A percentile compares a stretch with the other conserved stretches of the same genome.
These are phyloP conservation scores for Gorsachius magnificus DNA, from an alignment of 2,797 vertebrate species.

Conservation along the genomic window DNA sequence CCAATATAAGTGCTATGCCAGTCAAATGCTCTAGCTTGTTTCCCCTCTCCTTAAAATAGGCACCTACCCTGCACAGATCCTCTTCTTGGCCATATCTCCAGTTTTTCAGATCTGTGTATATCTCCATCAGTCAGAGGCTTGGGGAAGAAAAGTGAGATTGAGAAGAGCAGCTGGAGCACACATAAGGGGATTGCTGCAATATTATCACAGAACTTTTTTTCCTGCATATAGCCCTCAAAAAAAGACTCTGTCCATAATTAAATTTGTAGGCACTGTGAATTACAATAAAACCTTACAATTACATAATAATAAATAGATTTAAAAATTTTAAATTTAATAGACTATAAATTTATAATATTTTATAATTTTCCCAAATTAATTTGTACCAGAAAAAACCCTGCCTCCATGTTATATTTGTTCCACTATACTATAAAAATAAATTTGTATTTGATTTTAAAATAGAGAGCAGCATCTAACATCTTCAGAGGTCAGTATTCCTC, in stretches of 20 bases:
- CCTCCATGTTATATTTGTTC: background rate
- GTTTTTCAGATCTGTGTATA: conserved; percentile 25
- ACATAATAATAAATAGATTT: background rate
- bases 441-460: background rate
- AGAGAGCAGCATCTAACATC: background rate
- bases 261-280: background rate
- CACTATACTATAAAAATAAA: background rate
- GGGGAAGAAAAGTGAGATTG: conserved; percentile 42
- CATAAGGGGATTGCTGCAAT: background rate
- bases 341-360: background rate
- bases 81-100: conserved; percentile 43
- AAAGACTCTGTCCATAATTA: background rate
- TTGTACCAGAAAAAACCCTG: background rate
- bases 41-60: conserved; percentile 3
- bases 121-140: conserved; percentile 51
- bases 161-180: conserved; percentile 17
- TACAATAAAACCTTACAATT: background rate
- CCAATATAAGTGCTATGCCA: background rate
- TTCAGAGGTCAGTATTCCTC: background rate
- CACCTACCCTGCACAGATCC: conserved; percentile 33
- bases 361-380: background rate
- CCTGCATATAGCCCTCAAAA: background rate
- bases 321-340: background rate
- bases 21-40: background rate
- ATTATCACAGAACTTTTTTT: background rate